Percentiles rank a stretch among this genome's conserved stretches.
These are phyloP conservation scores for Myotis vivesi DNA, from an alignment of 2,797 vertebrate genomes.

Conservation along the genomic window DNA sequence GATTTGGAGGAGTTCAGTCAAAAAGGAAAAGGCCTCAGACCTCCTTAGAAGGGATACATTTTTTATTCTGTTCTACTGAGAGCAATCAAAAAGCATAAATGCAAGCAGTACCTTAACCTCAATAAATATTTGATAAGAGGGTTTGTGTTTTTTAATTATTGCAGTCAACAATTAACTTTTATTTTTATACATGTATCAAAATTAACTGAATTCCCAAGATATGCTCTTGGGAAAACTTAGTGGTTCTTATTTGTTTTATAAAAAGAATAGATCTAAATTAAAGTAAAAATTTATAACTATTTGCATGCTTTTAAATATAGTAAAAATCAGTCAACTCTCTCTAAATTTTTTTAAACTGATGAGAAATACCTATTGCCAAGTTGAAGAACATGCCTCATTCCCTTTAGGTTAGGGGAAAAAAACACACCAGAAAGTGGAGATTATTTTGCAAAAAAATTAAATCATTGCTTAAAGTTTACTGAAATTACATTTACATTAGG, in stretches of 20 bases:
- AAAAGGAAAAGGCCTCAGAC: slow-evolving; percentile 9
- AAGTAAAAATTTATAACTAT: neutral
- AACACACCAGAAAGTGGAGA: too few relatives aligned
- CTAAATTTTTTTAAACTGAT: neutral
- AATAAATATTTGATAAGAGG: slow-evolving; percentile 22
- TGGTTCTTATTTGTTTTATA: neutral
- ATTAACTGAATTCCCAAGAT: slow-evolving; percentile 12
- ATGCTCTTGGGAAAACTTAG: neutral
- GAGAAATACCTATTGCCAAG: neutral
- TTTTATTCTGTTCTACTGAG: neutral
- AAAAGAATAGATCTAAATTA: neutral
- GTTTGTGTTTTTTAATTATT: neutral
- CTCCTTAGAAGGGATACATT: neutral
- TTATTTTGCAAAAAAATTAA: neutral
- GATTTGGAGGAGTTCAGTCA: neutral
- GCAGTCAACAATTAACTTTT: neutral
- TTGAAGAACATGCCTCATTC: neutral
- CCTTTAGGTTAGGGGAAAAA: neutral
- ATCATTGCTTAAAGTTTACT: neutral
- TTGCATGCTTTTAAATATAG: neutral
- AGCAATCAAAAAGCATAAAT: slow-evolving; percentile 20
- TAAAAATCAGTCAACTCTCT: neutral
- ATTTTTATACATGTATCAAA: neutral
- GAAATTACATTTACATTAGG: neutral
- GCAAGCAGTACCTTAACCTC: neutral